These are phyloP conservation scores for Seriola quinqueradiata DNA, from an alignment of 2,113 vertebrate genomes.

Conservation along the genomic window DNA sequence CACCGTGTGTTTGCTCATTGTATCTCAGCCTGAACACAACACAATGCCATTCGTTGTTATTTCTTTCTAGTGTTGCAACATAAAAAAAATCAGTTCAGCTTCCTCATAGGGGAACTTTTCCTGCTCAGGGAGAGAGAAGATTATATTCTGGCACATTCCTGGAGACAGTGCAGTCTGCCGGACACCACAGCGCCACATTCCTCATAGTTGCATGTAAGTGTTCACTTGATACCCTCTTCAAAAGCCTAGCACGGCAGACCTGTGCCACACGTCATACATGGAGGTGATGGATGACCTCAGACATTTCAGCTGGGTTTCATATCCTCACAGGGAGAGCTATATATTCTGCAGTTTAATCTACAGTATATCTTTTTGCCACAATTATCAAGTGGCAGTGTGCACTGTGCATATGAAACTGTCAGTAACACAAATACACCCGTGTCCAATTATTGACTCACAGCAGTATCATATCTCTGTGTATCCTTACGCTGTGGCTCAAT, in stretches of 20 bases:
- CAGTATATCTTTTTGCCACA: conserved; percentile 11
- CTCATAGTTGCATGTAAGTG: conserved; percentile 65
- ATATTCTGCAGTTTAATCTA: conserved; percentile 20
- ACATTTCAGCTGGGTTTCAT: conserved; percentile 22
- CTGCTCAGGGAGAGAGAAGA: conserved; percentile 54
- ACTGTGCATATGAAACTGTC: conserved; percentile 59
- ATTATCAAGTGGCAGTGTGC: conserved; percentile 29
- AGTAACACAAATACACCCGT: conserved; percentile 42
- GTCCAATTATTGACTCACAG: conserved; percentile 52
- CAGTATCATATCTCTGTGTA: conserved; percentile 64
- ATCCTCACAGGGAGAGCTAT: conserved; percentile 6
- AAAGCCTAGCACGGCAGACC: conserved; percentile 53
- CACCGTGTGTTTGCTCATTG: conserved; percentile 41
- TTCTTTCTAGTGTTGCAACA: not conserved
- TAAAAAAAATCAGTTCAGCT: conserved; percentile 12
- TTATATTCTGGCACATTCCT: conserved; percentile 62
- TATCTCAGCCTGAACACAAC: conserved; percentile 29
- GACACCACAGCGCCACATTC: conserved; percentile 73
- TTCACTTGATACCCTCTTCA: conserved; percentile 68
- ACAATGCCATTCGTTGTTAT: conserved; percentile 1
- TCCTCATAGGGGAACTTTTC: conserved; percentile 24
- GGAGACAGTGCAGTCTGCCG: conserved; percentile 55
- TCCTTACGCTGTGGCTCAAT: conserved; percentile 49
- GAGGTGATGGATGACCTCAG: conserved; percentile 68
- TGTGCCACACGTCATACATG: conserved; percentile 60